Evolutionary conservation across 2,797 vertebrate genomes (phyloP).

Genomic region (Meriones psammophilus): DNA sequence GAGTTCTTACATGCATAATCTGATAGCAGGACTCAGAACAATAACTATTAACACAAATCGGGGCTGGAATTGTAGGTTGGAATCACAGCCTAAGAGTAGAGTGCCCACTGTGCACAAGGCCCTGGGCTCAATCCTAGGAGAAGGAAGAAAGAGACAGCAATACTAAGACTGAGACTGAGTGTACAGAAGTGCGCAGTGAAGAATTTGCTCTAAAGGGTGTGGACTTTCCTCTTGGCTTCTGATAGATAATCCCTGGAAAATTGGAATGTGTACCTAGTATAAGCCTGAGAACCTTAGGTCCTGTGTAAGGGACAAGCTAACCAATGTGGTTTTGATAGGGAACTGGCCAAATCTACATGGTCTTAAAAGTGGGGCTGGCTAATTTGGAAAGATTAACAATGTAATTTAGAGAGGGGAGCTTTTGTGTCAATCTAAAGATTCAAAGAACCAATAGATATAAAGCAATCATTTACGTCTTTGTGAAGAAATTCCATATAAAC

Average conservation of each 20-base stretch:
- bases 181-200: not conserved
- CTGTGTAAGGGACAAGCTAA: constrained; percentile 7
- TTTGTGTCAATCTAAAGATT: constrained; percentile 6
- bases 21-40: constrained; percentile 23
- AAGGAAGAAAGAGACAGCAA: not conserved
- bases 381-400: constrained; percentile 27
- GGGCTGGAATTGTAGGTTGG: not conserved
- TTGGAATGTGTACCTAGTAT: not conserved
- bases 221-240: constrained; percentile 26
- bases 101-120: not conserved
- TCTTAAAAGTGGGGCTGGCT: not conserved
- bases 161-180: constrained; percentile 12
- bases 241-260: not conserved
- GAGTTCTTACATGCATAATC: constrained; percentile 47
- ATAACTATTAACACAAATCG: constrained; percentile 3
- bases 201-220: constrained; percentile 2
- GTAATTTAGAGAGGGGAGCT: not conserved
- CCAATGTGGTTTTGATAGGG: not conserved
- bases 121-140: not conserved
- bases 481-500: constrained; percentile 3
- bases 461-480: not conserved
- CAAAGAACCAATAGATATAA: not conserved
- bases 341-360: not conserved
- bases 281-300: not conserved
- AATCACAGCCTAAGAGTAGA: not conserved